A percentile compares a stretch with the other conserved stretches of the same genome.
phyloP scores from a whole-genome alignment of 2,888 invertebrate species.

The Camptogramma bilineatum region DNA sequence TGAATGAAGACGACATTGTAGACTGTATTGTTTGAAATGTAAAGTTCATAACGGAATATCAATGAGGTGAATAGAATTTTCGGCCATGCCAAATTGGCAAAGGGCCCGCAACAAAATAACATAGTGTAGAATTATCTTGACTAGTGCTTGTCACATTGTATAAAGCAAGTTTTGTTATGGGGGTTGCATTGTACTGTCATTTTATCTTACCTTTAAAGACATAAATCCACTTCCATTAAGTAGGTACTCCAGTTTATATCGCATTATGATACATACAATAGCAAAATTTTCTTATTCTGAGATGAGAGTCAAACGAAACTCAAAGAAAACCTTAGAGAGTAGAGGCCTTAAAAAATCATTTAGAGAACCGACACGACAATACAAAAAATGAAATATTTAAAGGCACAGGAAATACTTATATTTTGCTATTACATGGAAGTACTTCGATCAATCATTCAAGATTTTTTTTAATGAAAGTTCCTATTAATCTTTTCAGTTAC shows the following conservation, averaged over 20 bases:
- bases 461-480: background rate
- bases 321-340: too few relatives aligned
- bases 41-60: slow-evolving; percentile 18
- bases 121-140: slow-evolving; percentile 12
- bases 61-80: slow-evolving; percentile 20
- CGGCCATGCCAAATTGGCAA: slow-evolving; percentile 21
- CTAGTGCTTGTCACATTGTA: slow-evolving; percentile 18
- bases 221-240: background rate
- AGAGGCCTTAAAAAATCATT: too few relatives aligned
- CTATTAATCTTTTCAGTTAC: slow-evolving; percentile 80
- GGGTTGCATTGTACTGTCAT: background rate
- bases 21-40: slow-evolving; percentile 19
- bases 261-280: too few relatives aligned
- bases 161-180: slow-evolving; percentile 12
- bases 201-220: background rate
- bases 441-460: too few relatives aligned
- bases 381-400: too few relatives aligned
- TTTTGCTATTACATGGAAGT: too few relatives aligned
- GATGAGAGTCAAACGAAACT: too few relatives aligned
- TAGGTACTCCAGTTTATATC: too few relatives aligned
- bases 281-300: too few relatives aligned
- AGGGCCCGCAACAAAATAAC: slow-evolving; percentile 20
- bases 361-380: too few relatives aligned
- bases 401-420: too few relatives aligned
- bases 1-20: slow-evolving; percentile 33